Percentiles rank a stretch among this genome's conserved stretches.
Conservation (phyloP, 2,113 vertebrate genomes). For the Crotalus tigris region DNA sequence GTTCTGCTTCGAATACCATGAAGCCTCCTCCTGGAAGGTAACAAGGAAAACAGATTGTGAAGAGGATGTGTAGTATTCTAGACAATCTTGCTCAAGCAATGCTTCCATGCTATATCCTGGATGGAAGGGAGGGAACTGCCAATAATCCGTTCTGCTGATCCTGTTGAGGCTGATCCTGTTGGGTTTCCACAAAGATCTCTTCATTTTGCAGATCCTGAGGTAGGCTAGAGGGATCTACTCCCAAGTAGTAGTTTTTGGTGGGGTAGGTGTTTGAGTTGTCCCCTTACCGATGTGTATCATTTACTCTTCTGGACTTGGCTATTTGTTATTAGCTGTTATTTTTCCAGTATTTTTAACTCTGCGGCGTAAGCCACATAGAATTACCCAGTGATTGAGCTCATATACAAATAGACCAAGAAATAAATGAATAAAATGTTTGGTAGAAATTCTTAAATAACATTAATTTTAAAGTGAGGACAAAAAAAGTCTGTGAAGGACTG, state of each 20-base stretch:
- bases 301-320: background rate
- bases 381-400: background rate
- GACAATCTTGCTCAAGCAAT: no score
- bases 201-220: background rate
- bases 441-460: background rate
- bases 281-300: background rate
- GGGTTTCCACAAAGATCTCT: background rate
- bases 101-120: no score
- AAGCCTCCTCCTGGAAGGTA: no score
- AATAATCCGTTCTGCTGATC: no score
- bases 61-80: no score
- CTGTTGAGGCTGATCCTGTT: background rate
- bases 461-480: background rate
- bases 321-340: background rate
- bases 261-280: background rate
- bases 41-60: no score
- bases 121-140: no score
- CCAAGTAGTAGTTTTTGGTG: background rate
- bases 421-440: background rate
- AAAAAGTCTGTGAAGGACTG: background rate
- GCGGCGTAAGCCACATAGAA: background rate
- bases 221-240: background rate
- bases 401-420: background rate
- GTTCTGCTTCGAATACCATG: no score
- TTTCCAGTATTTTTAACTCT: background rate